phyloP scores from a whole-genome alignment of 2,888 invertebrate genomes.

The Anaspis maculata region DNA sequence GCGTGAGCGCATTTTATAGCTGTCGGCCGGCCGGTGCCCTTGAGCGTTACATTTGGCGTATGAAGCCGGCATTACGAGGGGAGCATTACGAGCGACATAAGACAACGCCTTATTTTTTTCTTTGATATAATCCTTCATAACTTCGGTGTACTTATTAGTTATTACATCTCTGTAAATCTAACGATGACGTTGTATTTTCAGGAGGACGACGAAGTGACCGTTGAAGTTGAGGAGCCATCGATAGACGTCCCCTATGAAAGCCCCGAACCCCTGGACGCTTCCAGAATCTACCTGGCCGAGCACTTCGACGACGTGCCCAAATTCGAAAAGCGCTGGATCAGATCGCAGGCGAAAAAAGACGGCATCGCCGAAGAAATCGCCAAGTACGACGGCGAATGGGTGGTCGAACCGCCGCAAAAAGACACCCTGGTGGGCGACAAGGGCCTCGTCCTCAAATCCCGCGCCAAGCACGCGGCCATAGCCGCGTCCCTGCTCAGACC shows the following conservation, averaged over 20 bases:
- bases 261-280: conserved; percentile 55
- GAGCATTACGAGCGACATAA: too few relatives aligned
- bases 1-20: too few relatives aligned
- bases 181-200: too few relatives aligned
- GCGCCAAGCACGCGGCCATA: conserved; percentile 95
- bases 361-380: conserved; percentile 79
- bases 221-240: conserved; percentile 26
- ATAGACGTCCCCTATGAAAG: conserved; percentile 57
- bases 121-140: too few relatives aligned
- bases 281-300: conserved; percentile 68
- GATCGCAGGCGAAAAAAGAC: conserved; percentile 88
- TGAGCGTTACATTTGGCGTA: too few relatives aligned
- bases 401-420: conserved; percentile 65
- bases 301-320: conserved; percentile 72
- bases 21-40: too few relatives aligned
- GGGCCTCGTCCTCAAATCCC: conserved; percentile 84
- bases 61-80: too few relatives aligned
- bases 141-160: too few relatives aligned
- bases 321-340: conserved; percentile 74
- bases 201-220: conserved; percentile 28
- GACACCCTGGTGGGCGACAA: conserved; percentile 71
- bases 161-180: too few relatives aligned
- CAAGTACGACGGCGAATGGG: conserved; percentile 87
- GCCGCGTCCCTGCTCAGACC: conserved; percentile 67
- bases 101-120: too few relatives aligned